Evolutionary conservation across 1,140 invertebrate species (phyloP).

Genomic region (Drosophila parvula): DNA sequence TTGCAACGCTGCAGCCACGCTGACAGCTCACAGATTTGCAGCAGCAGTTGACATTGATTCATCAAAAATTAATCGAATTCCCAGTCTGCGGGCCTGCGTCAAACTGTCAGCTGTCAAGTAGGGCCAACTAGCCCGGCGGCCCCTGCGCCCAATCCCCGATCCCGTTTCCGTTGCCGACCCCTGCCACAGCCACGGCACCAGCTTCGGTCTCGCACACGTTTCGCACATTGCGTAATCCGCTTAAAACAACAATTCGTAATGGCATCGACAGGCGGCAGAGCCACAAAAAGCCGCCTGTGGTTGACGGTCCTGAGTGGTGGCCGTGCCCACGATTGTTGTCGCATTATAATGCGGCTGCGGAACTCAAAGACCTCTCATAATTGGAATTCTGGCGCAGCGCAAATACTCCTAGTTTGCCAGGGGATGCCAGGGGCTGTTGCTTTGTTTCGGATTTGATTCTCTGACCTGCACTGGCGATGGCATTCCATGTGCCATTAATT

Average conservation of each 20-base stretch:
- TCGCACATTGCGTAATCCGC: conserved; percentile 61
- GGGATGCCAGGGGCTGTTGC: conserved; percentile 7
- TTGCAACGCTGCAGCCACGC: conserved; percentile 42
- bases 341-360: conserved; percentile 43
- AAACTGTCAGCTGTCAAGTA: conserved; percentile 68
- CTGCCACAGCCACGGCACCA: not conserved
- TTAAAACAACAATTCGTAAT: conserved; percentile 69
- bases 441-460: conserved; percentile 15
- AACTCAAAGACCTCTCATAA: conserved; percentile 27
- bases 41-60: conserved; percentile 80
- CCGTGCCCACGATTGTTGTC: conserved; percentile 26
- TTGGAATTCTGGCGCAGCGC: conserved; percentile 30
- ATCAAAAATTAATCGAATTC: conserved; percentile 82
- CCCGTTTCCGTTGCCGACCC: too few species aligned
- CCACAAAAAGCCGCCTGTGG: conserved; percentile 26
- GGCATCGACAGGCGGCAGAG: conserved; percentile 49
- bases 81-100: conserved; percentile 43
- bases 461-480: conserved; percentile 7
- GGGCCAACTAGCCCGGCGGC: conserved; percentile 30
- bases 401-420: conserved; percentile 3
- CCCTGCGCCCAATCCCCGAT: not conserved
- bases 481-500: conserved; percentile 60
- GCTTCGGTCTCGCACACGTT: conserved; percentile 11
- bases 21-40: conserved; percentile 78
- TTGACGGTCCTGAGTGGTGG: conserved; percentile 8